Conservation (phyloP, 2,888 invertebrate genomes). For the Trissolcus brochymenae region DNA sequence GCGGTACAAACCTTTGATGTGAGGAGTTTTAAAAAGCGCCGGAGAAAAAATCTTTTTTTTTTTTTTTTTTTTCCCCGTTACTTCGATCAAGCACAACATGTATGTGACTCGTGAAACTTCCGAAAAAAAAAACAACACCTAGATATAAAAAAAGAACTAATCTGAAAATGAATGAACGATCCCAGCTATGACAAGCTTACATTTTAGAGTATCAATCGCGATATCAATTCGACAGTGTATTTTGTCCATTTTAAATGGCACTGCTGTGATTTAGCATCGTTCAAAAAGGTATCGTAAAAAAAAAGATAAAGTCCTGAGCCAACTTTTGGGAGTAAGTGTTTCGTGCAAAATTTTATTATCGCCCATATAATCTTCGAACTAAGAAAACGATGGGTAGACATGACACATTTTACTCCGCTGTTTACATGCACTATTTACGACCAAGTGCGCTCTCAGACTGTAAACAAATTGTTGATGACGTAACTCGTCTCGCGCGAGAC, state of each 20-base stretch:
- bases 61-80: not conserved
- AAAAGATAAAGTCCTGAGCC: slow-evolving; percentile 7
- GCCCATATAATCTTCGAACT: slow-evolving; percentile 38
- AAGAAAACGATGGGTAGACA: no score
- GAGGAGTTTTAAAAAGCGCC: slow-evolving; percentile 25
- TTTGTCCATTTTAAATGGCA: not conserved
- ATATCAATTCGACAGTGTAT: no score
- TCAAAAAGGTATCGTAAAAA: no score
- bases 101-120: no score
- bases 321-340: slow-evolving; percentile 39
- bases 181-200: no score
- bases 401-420: no score
- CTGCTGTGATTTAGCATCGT: no score
- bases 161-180: no score
- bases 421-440: no score
- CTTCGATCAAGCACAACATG: slow-evolving; percentile 7
- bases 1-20: slow-evolving; percentile 31
- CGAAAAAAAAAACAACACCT: no score
- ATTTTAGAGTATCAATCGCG: no score
- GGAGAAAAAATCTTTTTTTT: slow-evolving; percentile 4
- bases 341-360: slow-evolving; percentile 46
- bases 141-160: no score
- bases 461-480: slow-evolving; percentile 1
- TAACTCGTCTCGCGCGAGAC: not conserved
- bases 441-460: not conserved